Base-by-base conservation (phyloP, 2,888 invertebrate genomes). In the Neoascia interrupta region DNA sequence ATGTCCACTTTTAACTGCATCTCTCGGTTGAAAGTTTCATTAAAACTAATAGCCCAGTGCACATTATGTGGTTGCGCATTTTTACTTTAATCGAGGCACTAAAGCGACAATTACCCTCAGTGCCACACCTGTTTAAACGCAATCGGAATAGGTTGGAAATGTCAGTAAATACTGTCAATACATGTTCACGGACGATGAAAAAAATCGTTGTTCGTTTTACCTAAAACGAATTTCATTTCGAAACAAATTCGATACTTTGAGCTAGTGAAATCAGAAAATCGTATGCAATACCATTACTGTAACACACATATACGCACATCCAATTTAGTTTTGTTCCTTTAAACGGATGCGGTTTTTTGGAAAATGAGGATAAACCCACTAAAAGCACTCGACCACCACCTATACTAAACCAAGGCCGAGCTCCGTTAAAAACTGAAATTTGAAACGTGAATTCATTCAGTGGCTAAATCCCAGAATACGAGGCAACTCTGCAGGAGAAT, bases 61-160 rank as follows among this genome's bases (percentile, higher is more conserved):
- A 61, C 68, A 79, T 79, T 43, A 79, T 79, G 72, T 61, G 79
- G 79, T 61, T 58, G 61, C 56, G 66, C 61, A 68, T 66, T 79
- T 66, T 79, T 68, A 79, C 73, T 68, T 73, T 79, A 73, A 79
- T 73, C 79, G 68, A 68, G 73, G 79, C 66, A 79, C 68, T 79
- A 73, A 68, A 72, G 54, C 73, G 79, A 66, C 79, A 73, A 72
- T 79, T 79, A 79, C 66, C 60, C 68, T 61, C 79, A 79, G 79
- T 68, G 56, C 73, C 79, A 79, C n/a, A n/a, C 79, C 79, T 79
- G 79, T 68, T 66, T 47, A 70, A 70, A 76, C 60, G 47, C 53
- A 26, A n/a, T n/a, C 31, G 28, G 19, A 45, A 10, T 39, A 58
- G 16, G 10, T 8, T 31, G 15, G 39, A 34, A 11, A 6, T 2